Conservation (phyloP, 2,113 vertebrate genomes). For the Macquaria australasica region DNA sequence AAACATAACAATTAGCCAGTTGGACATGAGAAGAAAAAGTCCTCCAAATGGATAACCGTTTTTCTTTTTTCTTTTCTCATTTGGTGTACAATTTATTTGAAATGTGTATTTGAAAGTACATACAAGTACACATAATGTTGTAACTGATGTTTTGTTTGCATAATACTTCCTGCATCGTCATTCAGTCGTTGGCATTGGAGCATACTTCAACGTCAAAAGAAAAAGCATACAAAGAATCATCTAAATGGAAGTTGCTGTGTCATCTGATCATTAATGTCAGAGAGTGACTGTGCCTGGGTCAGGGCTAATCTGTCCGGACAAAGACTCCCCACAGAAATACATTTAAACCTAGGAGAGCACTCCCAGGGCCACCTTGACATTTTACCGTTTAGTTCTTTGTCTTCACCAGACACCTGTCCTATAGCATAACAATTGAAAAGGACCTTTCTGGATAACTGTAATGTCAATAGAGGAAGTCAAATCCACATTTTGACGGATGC, state of each 20-base stretch:
- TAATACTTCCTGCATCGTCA: too few relatives aligned
- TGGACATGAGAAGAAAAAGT: too few relatives aligned
- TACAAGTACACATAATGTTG: too few relatives aligned
- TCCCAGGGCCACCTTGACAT: neutral
- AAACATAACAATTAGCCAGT: too few relatives aligned
- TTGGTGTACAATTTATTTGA: too few relatives aligned
- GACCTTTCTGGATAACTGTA: neutral
- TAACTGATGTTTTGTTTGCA: too few relatives aligned
- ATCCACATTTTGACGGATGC: neutral
- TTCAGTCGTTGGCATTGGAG: neutral
- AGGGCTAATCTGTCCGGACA: neutral
- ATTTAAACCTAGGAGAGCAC: neutral
- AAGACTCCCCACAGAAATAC: neutral
- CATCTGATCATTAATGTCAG: neutral
- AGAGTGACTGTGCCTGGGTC: neutral
- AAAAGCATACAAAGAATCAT: neutral
- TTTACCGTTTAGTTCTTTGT: constrained; percentile 17
- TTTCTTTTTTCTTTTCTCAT: too few relatives aligned
- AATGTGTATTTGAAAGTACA: too few relatives aligned
- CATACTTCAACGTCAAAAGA: neutral
- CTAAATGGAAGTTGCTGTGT: neutral
- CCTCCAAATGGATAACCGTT: too few relatives aligned
- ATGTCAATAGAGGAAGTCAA: neutral
- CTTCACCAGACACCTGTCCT: constrained; percentile 2
- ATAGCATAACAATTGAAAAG: neutral